A percentile compares a stretch with the other conserved stretches of the same genome.
These are phyloP conservation scores for Lasioglossum leucozonium DNA, from an alignment of 2,888 invertebrate species.

Conservation along the genomic window DNA sequence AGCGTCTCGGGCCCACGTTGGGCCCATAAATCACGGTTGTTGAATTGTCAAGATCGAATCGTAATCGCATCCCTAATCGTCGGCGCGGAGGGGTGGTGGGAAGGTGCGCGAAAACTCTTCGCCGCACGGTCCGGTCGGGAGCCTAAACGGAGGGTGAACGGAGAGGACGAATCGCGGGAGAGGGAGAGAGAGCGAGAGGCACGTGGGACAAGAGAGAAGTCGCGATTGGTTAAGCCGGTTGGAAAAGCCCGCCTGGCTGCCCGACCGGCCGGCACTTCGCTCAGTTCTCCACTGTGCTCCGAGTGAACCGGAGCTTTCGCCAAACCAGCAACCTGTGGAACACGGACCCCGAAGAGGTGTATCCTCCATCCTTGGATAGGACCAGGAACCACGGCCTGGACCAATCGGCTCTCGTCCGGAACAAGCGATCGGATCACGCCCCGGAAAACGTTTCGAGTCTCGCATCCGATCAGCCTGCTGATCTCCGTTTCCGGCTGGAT, in stretches of 20 bases:
- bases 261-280: slow-evolving; percentile 78
- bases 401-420: not conserved
- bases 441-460: not conserved
- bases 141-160: not conserved
- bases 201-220: slow-evolving; percentile 72
- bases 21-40: not conserved
- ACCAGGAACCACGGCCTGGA: not conserved
- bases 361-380: not conserved
- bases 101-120: not conserved
- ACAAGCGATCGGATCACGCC: not conserved
- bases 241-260: slow-evolving; percentile 75
- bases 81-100: not conserved
- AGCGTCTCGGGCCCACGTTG: not conserved
- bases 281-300: slow-evolving; percentile 79
- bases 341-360: slow-evolving; percentile 1
- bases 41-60: not conserved
- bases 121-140: not conserved
- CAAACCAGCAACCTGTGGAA: slow-evolving; percentile 39
- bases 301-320: slow-evolving; percentile 77
- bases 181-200: slow-evolving; percentile 49
- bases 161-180: not conserved
- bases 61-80: not conserved
- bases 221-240: slow-evolving; percentile 77
- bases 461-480: not conserved
- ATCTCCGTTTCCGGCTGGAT: not conserved